Percentiles rank a stretch among this genome's conserved stretches.
Evolutionary conservation across 2,888 invertebrate species (phyloP).

Genomic region (Orthosia gothica): DNA sequence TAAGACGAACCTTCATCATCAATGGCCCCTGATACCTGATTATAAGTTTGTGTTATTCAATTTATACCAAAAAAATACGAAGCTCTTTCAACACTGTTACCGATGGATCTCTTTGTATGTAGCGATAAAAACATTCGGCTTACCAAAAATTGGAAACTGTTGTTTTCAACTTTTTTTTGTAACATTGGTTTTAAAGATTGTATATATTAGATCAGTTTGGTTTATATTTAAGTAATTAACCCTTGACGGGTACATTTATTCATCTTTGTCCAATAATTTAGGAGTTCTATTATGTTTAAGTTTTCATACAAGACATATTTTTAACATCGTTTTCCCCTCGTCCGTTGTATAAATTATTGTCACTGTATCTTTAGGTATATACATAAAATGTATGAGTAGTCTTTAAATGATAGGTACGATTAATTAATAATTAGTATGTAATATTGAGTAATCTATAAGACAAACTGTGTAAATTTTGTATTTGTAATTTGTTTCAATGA

Average conservation of each 20-base stretch:
- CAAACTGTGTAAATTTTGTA: conserved; percentile 94
- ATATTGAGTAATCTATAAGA: conserved; percentile 85
- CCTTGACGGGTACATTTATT: conserved; percentile 81
- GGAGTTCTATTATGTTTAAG: conserved; percentile 75
- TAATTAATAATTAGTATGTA: conserved; percentile 85
- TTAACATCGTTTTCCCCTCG: conserved; percentile 78
- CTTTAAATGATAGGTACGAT: conserved; percentile 91
- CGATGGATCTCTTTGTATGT: conserved; percentile 89
- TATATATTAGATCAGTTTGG: conserved; percentile 85
- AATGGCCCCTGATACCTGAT: conserved; percentile 86
- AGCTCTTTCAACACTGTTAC: conserved; percentile 89
- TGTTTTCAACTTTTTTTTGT: conserved; percentile 80
- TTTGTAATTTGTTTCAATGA: conserved; percentile 94
- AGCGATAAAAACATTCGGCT: conserved; percentile 83
- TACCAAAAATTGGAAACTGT: conserved; percentile 85
- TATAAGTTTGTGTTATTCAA: conserved; percentile 86
- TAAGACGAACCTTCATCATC: conserved; percentile 66
- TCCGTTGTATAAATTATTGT: conserved; percentile 90
- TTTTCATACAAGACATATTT: conserved; percentile 69
- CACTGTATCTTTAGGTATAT: conserved; percentile 87
- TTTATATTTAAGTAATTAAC: conserved; percentile 79
- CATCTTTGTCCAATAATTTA: conserved; percentile 83
- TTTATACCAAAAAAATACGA: conserved; percentile 90
- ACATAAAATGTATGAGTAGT: conserved; percentile 91
- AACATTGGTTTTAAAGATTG: conserved; percentile 85